Conservation (phyloP, 2,113 vertebrate genomes). For the Passer domesticus region DNA sequence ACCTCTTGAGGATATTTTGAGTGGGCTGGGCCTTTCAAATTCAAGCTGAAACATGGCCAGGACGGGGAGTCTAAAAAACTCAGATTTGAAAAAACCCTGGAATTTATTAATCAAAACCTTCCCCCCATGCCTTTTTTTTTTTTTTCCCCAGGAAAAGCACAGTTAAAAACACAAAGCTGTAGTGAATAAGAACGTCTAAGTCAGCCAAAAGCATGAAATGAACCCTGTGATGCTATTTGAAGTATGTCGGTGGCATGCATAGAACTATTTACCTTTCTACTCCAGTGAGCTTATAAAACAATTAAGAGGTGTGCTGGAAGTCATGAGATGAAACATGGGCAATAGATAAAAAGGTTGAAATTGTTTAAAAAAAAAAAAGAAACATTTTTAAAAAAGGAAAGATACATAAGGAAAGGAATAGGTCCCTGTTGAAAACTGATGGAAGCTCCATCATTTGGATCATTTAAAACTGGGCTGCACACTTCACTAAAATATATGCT, state of each 20-base stretch:
- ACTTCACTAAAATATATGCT: neutral
- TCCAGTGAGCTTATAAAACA: slow-evolving; percentile 22
- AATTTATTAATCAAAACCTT: slow-evolving; percentile 34
- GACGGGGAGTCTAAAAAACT: neutral
- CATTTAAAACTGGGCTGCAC: neutral
- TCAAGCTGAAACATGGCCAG: neutral
- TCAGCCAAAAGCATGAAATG: slow-evolving; percentile 10
- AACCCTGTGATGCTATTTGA: slow-evolving; percentile 37
- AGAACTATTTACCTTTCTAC: slow-evolving; percentile 11
- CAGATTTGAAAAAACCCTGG: neutral
- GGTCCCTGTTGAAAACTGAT: slow-evolving; percentile 39
- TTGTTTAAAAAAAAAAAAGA: neutral
- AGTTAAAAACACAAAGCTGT: neutral
- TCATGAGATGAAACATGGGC: slow-evolving; percentile 1
- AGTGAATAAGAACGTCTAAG: neutral
- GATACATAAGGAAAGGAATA: neutral
- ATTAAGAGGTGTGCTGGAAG: slow-evolving; percentile 14
- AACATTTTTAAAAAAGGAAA: neutral
- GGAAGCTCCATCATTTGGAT: slow-evolving; percentile 49
- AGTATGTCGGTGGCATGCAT: neutral
- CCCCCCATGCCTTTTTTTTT: neutral
- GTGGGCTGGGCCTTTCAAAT: neutral
- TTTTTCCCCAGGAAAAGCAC: neutral
- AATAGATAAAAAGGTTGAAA: neutral
- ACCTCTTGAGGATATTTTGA: neutral